These are phyloP conservation scores for Brachirus orientalis DNA, from an alignment of 2,113 vertebrate genomes.

Conservation along the genomic window DNA sequence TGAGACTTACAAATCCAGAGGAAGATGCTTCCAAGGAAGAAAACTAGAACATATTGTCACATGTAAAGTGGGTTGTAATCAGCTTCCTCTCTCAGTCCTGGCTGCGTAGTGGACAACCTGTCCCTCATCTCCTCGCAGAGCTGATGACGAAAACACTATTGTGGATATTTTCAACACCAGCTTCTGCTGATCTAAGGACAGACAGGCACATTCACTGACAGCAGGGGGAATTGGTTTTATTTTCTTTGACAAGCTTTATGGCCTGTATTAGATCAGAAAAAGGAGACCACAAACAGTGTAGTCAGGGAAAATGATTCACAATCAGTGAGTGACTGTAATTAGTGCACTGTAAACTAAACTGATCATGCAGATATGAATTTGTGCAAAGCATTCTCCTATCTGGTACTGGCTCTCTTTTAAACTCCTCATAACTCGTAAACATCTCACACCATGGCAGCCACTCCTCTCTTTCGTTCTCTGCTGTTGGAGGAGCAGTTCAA, in stretches of 20 bases:
- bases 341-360: no score
- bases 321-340: no score
- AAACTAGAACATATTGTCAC: no score
- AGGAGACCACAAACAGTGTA: no score
- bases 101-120: constrained; percentile 48
- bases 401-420: no score
- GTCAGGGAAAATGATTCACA: no score
- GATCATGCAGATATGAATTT: not conserved
- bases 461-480: constrained; percentile 47
- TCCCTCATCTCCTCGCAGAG: constrained; percentile 29
- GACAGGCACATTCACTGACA: constrained; percentile 29
- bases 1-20: constrained; percentile 58
- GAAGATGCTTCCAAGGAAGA: no score
- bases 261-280: no score
- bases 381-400: constrained; percentile 14
- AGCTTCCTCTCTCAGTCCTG: constrained; percentile 42
- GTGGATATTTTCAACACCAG: constrained; percentile 65
- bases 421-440: constrained; percentile 52
- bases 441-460: constrained; percentile 20
- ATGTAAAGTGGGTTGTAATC: no score
- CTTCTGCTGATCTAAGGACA: constrained; percentile 59
- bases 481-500: constrained; percentile 49
- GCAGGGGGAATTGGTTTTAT: not conserved
- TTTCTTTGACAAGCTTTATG: no score
- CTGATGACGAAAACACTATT: constrained; percentile 52